Evolutionary conservation across 2,797 vertebrate species (phyloP).

Genomic region (Artibeus jamaicensis): DNA sequence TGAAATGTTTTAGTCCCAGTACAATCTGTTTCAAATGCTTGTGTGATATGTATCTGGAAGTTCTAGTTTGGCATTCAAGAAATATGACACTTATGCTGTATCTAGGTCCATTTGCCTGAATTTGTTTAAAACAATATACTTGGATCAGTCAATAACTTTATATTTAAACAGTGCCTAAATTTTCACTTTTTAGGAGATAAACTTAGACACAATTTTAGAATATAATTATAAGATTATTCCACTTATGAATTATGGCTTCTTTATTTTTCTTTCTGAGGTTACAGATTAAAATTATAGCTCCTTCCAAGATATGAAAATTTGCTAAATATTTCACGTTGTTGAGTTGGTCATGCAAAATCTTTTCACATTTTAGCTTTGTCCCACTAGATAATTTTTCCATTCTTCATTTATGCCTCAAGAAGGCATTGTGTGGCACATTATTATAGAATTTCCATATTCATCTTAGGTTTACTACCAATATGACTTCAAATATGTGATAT

Average conservation of each 20-base stretch:
- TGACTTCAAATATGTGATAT: slow-evolving; percentile 74
- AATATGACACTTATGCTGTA: neutral
- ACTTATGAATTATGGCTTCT: neutral
- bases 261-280: neutral
- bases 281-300: neutral
- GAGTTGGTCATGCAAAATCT: slow-evolving; percentile 58
- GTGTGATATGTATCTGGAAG: neutral
- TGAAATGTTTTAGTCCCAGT: neutral
- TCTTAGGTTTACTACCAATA: slow-evolving; percentile 69
- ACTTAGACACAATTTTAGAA: neutral
- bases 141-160: neutral
- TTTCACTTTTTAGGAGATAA: neutral
- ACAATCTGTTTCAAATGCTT: neutral
- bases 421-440: slow-evolving; percentile 44
- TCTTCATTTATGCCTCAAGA: slow-evolving; percentile 69
- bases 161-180: neutral
- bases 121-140: slow-evolving; percentile 37
- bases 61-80: neutral
- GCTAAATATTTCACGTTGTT: slow-evolving; percentile 57
- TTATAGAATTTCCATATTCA: slow-evolving; percentile 68
- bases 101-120: neutral
- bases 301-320: neutral
- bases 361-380: slow-evolving; percentile 72
- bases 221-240: neutral
- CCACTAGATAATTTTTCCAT: slow-evolving; percentile 64